Evolutionary conservation across 1,140 invertebrate species (phyloP), one percentile per base, ranked within the genome.

Genomic region (Brachionus calyciflorus): DNA sequence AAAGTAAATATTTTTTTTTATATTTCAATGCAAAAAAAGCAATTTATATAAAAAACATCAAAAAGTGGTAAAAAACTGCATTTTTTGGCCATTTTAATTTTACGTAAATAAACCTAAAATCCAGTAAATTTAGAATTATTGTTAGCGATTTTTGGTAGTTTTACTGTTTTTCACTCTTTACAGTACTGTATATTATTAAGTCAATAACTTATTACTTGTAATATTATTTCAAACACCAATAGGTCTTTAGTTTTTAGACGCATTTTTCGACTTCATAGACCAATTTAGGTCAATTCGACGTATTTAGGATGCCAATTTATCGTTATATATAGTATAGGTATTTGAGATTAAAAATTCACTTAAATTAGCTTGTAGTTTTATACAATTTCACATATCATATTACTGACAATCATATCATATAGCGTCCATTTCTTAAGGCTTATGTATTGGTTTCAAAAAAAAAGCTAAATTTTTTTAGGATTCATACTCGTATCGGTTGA

Each of bases 391-490:
- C 69, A 73, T 73, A 46, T 73, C 69, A 24, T 73, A 73, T 30
- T 73, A 46, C 69, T 51, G 49, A 21, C 69, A 73, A 19, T 73
- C 69, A 40, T 73, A n/a, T n/a, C n/a, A n/a, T n/a, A n/a, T 73
- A n/a, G 44, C 28, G 28, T 73, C 69, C 46, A 73, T 76, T 48
- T 76, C 73, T 63, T 57, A 37, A 1, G 76, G 95, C 76, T 94
- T 89, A 48, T 98, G 86, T 28, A 99, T 98, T 0, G 96, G 96
- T 0, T 95, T 94, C 96, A 96, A 99, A 3, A 99, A 95, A 79
- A 98, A 98, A 68, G 96, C 96, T 81, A 99, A 89, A 85, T 98
- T 98, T 78, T 94, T 90, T 10, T n/a, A n/a, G 94, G 91, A 41
- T 94, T 97, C 96, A 98, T 98, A n/a, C 94, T 94, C 0, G 96